phyloP scores from a whole-genome alignment of 2,113 vertebrate species.

The Scalopus aquaticus region DNA sequence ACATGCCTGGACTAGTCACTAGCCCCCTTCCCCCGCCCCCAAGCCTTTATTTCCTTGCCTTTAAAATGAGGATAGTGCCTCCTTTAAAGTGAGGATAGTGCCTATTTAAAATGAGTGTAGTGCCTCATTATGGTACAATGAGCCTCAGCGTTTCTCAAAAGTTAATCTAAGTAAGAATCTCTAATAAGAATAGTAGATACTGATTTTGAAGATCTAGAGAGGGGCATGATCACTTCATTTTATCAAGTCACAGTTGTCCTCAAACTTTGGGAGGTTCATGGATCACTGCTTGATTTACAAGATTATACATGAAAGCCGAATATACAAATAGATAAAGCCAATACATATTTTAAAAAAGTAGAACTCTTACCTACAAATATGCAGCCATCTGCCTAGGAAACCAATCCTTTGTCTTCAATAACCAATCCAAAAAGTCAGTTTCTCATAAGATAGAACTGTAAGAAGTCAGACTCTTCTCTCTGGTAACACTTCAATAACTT shows the following conservation, averaged over 20 bases:
- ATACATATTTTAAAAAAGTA: not conserved
- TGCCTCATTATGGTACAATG: not conserved
- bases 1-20: not conserved
- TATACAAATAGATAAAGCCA: not conserved
- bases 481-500: not conserved
- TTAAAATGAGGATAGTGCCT: not conserved
- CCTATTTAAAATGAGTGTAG: not conserved
- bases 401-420: not conserved
- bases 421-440: not conserved
- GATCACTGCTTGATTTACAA: not conserved
- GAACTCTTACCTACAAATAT: not conserved
- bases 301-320: not conserved
- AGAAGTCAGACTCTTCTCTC: not conserved
- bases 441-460: not conserved
- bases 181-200: not conserved
- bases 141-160: not conserved
- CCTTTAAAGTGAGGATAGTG: too few species aligned
- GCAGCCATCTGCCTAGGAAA: not conserved
- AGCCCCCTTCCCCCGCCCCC: too few species aligned
- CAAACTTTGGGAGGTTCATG: not conserved
- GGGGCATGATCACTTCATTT: not conserved
- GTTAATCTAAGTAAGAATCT: not conserved
- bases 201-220: not conserved
- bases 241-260: not conserved
- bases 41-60: not conserved